A percentile compares a stretch with the other conserved stretches of the same genome.
Conservation (phyloP, 2,113 vertebrate species). For the Bufo gargarizans region DNA sequence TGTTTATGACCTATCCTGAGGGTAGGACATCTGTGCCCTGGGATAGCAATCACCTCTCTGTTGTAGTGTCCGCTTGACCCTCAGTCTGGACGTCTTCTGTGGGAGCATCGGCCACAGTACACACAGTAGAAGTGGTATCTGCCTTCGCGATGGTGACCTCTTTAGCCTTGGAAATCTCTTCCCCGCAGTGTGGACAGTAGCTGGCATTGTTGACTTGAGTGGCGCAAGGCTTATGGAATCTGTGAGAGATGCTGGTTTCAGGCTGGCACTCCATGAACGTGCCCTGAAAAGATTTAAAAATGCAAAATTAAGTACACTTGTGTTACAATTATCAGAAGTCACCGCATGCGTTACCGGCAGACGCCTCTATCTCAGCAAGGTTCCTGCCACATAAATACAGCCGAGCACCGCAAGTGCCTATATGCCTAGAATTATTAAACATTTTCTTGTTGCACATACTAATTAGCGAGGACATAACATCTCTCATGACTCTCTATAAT, state of each 20-base stretch:
- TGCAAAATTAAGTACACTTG: background rate
- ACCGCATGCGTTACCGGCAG: background rate
- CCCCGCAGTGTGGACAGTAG: slow-evolving; percentile 96
- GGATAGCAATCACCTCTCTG: slow-evolving; percentile 78
- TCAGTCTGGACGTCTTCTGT: slow-evolving; percentile 73
- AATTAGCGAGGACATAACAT: too few relatives aligned
- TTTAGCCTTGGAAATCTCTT: slow-evolving; percentile 86
- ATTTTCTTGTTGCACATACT: background rate
- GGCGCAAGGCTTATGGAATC: slow-evolving; percentile 90
- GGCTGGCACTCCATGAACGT: slow-evolving; percentile 97
- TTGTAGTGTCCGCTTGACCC: slow-evolving; percentile 94
- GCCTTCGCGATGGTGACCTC: slow-evolving; percentile 86
- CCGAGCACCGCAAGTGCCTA: background rate
- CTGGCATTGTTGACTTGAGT: slow-evolving; percentile 83
- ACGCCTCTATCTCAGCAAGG: background rate
- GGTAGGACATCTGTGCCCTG: too few relatives aligned
- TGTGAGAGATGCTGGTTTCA: slow-evolving; percentile 91
- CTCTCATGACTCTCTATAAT: too few relatives aligned
- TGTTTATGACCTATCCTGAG: too few relatives aligned
- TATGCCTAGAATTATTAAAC: background rate
- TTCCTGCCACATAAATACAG: background rate
- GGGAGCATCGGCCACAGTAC: slow-evolving; percentile 69
- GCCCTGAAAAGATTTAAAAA: slow-evolving; percentile 73
- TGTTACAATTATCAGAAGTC: background rate
- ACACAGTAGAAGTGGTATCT: slow-evolving; percentile 83